These are phyloP conservation scores for Falco berigora DNA, from an alignment of 2,797 vertebrate genomes.

Conservation along the genomic window DNA sequence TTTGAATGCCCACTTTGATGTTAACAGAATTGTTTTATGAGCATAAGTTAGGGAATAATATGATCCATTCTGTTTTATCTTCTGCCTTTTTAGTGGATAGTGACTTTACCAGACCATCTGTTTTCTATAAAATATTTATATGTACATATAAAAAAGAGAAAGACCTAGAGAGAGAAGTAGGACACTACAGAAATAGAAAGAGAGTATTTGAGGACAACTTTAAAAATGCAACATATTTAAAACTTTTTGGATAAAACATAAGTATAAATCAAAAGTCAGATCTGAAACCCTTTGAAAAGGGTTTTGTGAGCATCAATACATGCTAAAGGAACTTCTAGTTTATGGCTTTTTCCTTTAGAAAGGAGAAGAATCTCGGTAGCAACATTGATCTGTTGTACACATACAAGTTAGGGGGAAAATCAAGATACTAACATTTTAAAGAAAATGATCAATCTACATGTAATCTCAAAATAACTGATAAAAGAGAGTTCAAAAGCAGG, in stretches of 20 bases:
- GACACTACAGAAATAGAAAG: background rate
- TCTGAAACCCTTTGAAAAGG: background rate
- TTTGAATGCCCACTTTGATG: constrained; percentile 19
- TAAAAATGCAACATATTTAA: background rate
- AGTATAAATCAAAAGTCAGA: background rate
- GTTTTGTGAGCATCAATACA: background rate
- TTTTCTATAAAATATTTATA: constrained; percentile 62
- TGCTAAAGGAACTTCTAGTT: background rate
- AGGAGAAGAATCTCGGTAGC: background rate
- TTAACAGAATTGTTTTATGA: constrained; percentile 36
- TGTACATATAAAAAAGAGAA: background rate
- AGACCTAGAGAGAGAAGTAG: background rate
- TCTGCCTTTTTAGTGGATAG: constrained; percentile 26
- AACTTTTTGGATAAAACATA: background rate
- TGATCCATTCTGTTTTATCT: constrained; percentile 49
- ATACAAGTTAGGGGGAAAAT: background rate
- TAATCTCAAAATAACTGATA: background rate
- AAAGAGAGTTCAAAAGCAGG: background rate
- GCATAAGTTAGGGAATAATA: constrained; percentile 5
- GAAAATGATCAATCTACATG: background rate
- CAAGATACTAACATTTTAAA: background rate
- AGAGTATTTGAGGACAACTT: background rate
- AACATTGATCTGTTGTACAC: background rate
- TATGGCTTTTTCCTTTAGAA: background rate
- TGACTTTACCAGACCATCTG: constrained; percentile 46